Base-by-base conservation (phyloP, 92 coral and sea anemone genomes). In the Porites rus region DNA sequence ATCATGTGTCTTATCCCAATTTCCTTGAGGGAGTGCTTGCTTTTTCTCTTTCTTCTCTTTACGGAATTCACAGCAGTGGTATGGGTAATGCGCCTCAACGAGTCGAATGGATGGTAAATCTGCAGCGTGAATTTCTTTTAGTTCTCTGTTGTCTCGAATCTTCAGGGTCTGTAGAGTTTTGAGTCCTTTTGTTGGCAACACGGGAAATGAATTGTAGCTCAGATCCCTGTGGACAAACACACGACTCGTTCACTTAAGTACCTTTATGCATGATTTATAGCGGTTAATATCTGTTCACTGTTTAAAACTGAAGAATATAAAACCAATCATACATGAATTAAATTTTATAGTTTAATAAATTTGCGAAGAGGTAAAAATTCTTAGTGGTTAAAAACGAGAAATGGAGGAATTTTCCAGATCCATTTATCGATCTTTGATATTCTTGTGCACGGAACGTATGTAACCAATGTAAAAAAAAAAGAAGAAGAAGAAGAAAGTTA, bases 11-110 rank as follows among this genome's bases (percentile, higher is more conserved):
- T 52, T 86, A 24, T 51, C n/a, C 8, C 79, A 63, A 4, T 69
- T 56, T 21, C 70, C 28, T 7, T 43, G 69, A 69, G 4, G 81
- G n/a, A 59, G 25, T 12, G 87, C 52, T 46, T 63, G 66, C 64
- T 77, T 84, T 69, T 78, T 89, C 69, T 76, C 79, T 53, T 76
- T 60, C 2, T 70, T 10, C 61, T 85, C 84, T 63, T 88, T 89
- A 1, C 92, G 77, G 81, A 96, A 94, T 19, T 82, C 75, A 74
- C 99, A 97, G 84, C 99, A 97, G 80, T 97, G 99, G 77, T 97
- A 95, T 8, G 99, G 97, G 43, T 97, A 97, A 65, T 92, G 78
- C 0, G 90, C 93, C n/a, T 82, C 62, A 59, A 85, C 75, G 2
- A 8, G 76, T 8, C 91, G 90, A 38, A 97, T 86, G 14, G 64